Base-by-base conservation (phyloP, 2,797 vertebrate species). In the Saxicola maurus region DNA sequence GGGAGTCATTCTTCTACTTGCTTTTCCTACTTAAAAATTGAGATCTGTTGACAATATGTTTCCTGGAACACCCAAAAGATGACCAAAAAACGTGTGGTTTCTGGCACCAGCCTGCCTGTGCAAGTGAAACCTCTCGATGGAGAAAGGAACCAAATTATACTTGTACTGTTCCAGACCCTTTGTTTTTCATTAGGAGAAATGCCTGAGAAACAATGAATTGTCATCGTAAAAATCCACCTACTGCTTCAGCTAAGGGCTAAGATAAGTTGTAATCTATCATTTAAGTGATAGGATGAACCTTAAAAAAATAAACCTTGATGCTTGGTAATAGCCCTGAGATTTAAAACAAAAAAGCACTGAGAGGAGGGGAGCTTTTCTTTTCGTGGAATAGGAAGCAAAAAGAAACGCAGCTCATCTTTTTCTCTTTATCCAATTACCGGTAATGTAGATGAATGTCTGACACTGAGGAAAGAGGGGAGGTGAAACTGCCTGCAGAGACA, bases 11-110 rank as follows among this genome's bases (percentile, higher is more conserved):
- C 66, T 85, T 82, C 77, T 81, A 6, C 82, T 81, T 40, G 60
- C 49, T 86, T 93, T 89, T 91, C 42, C 82, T 75, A 73, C 73
- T 82, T 76, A 86, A 92, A 91, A 86, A 76, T 35, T 25, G 66
- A 60, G 82, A 77, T 89, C 82, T 92, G 77, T 94, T 1, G 30
- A 90, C 86, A 91, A 53, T 89, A 60, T 92, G 74, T 93, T 93
- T 93, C 90, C 90, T 93, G 90, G 69, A 94, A 94, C 91, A 89
- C 82, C 92, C 89, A 86, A 73, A 87, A 90, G 69, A 91, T 93
- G 93, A 94, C 89, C 82, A 81, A 90, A 94, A 92, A 91, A 76
- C 5, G 10, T 91, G 94, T 93, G 76, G 94, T 92, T 94, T 94
- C 90, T 93, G 93, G 94, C 93, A 91, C 12, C 24, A 62, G 69